A percentile compares a stretch with the other conserved stretches of the same genome.
phyloP scores from a whole-genome alignment of 37 sponge, comb jelly and placozoan species.

The Cliona cf. orientalis region DNA sequence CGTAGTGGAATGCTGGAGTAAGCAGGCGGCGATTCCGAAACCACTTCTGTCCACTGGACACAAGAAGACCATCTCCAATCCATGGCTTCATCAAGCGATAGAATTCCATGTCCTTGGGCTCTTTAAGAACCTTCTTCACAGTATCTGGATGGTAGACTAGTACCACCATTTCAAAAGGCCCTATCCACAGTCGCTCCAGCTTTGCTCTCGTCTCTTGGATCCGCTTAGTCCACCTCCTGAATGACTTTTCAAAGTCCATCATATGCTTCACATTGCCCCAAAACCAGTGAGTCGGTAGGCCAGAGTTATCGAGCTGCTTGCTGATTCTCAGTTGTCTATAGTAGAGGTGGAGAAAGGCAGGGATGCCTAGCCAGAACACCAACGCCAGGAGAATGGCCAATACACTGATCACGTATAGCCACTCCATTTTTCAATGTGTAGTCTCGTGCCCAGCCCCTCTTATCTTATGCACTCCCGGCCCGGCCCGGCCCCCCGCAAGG shows the following conservation, averaged over 20 bases:
- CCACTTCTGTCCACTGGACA: constrained; percentile 84
- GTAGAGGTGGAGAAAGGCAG: not conserved
- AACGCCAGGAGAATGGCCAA: no score
- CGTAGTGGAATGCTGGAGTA: constrained; percentile 91
- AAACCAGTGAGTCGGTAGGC: constrained; percentile 11
- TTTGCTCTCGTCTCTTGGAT: not conserved
- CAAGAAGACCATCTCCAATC: constrained; percentile 79
- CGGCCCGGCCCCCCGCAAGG: no score
- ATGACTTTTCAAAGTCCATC: not conserved
- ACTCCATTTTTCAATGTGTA: no score
- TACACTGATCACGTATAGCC: no score
- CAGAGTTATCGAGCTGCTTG: not conserved
- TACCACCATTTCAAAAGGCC: not conserved
- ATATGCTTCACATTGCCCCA: not conserved
- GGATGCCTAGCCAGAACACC: not conserved
- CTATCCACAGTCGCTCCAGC: not conserved
- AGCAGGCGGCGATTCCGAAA: constrained; percentile 67
- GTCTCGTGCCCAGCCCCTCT: no score
- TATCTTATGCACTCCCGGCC: no score
- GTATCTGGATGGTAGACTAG: not conserved
- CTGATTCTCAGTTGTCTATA: not conserved
- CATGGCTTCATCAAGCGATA: constrained; percentile 37
- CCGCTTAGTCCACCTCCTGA: not conserved
- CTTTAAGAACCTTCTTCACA: constrained; percentile 25
- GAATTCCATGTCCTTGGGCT: constrained; percentile 5